Evolutionary conservation across 1,140 invertebrate species (phyloP).

Genomic region (Papilio dardanus): DNA sequence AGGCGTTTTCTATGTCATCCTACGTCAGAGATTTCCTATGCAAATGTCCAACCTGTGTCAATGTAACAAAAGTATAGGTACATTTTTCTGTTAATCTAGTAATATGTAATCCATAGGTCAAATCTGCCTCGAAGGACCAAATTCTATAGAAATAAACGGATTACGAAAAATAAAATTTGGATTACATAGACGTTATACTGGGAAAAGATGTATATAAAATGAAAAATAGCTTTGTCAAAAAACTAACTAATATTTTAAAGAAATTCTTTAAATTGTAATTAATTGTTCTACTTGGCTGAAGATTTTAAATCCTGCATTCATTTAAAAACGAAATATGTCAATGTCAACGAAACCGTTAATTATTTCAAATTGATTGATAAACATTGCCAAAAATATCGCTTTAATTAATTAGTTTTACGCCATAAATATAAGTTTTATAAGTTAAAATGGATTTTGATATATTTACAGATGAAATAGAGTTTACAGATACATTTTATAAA

Average conservation of each 20-base stretch:
- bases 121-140: too few relatives aligned
- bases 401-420: neutral
- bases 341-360: neutral
- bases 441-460: slow-evolving; percentile 71
- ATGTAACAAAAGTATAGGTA: too few relatives aligned
- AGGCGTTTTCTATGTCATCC: neutral
- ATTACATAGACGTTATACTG: too few relatives aligned
- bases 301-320: neutral
- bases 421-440: neutral
- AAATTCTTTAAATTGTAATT: neutral
- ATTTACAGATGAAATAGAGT: slow-evolving; percentile 72
- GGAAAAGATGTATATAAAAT: too few relatives aligned
- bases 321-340: neutral
- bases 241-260: too few relatives aligned
- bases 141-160: too few relatives aligned
- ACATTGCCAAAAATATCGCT: too few relatives aligned
- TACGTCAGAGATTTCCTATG: neutral
- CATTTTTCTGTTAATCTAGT: too few relatives aligned
- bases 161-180: too few relatives aligned
- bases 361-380: neutral
- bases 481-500: slow-evolving; percentile 62
- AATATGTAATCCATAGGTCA: too few relatives aligned
- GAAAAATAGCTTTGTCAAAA: too few relatives aligned
- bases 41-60: neutral
- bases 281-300: neutral